Evolutionary conservation across 2,113 vertebrate genomes (phyloP).

Genomic region (Setophaga coronata): DNA sequence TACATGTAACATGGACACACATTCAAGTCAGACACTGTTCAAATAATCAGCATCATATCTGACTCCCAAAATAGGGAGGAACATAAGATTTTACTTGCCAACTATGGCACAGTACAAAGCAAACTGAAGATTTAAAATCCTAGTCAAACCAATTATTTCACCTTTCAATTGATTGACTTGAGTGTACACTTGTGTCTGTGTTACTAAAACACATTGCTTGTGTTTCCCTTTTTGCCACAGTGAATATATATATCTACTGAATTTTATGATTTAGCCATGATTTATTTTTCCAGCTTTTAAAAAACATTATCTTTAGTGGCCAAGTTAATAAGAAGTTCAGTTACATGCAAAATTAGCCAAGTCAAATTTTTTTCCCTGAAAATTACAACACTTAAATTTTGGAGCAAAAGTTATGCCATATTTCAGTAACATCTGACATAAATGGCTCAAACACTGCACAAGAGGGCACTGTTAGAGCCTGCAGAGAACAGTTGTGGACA

Average conservation of each 20-base stretch:
- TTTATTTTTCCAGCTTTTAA: neutral
- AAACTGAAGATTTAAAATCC: neutral
- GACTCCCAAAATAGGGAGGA: neutral
- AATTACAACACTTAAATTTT: neutral
- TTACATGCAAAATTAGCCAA: neutral
- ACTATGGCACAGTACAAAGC: neutral
- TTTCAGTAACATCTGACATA: neutral
- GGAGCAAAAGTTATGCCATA: neutral
- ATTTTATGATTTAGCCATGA: neutral
- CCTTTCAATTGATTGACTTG: neutral
- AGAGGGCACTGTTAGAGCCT: slow-evolving; percentile 3
- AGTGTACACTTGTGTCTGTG: neutral
- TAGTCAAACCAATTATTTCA: neutral
- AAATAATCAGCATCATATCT: neutral
- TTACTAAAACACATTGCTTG: neutral
- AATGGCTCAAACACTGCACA: neutral
- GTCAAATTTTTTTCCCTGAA: neutral
- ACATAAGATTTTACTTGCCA: neutral
- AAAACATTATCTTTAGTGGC: neutral
- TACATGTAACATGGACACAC: neutral
- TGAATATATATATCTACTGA: neutral
- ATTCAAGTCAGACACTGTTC: neutral
- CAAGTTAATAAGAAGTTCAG: neutral
- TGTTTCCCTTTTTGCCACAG: neutral
- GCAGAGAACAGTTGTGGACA: neutral